These are phyloP conservation scores for Collichthys lucidus DNA, from an alignment of 2,113 vertebrate genomes.

Conservation along the genomic window DNA sequence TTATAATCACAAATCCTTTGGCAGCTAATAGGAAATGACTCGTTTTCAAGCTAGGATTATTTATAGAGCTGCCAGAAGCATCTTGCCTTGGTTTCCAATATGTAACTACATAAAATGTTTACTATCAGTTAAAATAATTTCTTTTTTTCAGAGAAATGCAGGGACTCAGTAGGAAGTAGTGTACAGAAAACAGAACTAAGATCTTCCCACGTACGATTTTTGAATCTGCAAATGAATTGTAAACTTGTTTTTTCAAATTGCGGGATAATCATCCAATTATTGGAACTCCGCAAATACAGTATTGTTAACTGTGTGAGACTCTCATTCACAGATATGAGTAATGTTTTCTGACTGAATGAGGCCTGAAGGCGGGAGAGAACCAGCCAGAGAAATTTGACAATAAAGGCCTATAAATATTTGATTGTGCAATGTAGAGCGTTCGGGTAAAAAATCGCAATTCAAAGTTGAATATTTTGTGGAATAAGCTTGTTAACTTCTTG, in stretches of 20 bases:
- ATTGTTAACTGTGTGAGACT: background rate
- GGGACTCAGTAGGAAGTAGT: background rate
- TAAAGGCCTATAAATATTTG: background rate
- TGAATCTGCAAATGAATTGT: background rate
- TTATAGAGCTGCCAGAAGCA: constrained; percentile 6
- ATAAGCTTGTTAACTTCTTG: background rate
- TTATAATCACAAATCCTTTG: constrained; percentile 22
- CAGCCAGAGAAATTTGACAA: background rate
- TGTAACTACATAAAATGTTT: constrained; percentile 21
- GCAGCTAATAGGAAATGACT: constrained; percentile 14
- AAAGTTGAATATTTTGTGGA: background rate
- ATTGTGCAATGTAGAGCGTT: background rate
- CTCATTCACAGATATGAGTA: constrained; percentile 25
- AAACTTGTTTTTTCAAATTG: constrained; percentile 9
- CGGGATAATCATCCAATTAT: constrained; percentile 18
- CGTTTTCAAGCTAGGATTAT: constrained; percentile 18
- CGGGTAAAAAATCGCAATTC: background rate
- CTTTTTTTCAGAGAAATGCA: background rate
- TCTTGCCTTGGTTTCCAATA: constrained; percentile 8
- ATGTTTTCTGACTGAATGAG: constrained; percentile 18
- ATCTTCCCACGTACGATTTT: background rate
- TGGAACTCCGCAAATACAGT: background rate
- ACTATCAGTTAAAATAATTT: background rate
- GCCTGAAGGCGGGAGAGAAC: constrained; percentile 6
- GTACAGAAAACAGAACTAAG: background rate